Percentiles rank a stretch among this genome's conserved stretches.
phyloP scores from a whole-genome alignment of 2,888 invertebrate genomes.

The Ctenicera cuprea region DNA sequence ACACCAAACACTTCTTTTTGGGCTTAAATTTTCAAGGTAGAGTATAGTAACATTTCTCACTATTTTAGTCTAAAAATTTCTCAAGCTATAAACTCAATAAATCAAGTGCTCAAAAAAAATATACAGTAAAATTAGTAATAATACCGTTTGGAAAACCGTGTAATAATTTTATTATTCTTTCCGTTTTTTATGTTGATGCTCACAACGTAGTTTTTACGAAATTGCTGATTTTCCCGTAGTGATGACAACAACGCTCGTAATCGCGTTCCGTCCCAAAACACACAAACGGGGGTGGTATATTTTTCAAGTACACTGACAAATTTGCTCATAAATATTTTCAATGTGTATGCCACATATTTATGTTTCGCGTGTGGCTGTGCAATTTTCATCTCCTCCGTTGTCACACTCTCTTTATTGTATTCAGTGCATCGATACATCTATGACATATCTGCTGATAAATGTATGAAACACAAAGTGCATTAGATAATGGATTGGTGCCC shows the following conservation, averaged over 20 bases:
- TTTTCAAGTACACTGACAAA: constrained; percentile 40
- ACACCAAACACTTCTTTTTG: too few relatives aligned
- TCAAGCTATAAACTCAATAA: too few relatives aligned
- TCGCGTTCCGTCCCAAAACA: constrained; percentile 10
- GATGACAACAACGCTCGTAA: constrained; percentile 12
- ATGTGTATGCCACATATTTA: constrained; percentile 42
- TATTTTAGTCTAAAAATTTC: too few relatives aligned
- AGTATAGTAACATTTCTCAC: too few relatives aligned
- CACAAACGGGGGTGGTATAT: constrained; percentile 18
- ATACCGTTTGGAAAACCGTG: too few relatives aligned
- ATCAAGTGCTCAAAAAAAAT: too few relatives aligned
- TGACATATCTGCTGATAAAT: constrained; percentile 38
- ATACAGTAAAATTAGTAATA: too few relatives aligned
- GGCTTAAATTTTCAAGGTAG: too few relatives aligned
- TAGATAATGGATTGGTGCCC: constrained; percentile 39
- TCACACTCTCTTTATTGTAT: constrained; percentile 39
- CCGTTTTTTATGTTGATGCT: neutral
- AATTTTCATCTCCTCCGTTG: constrained; percentile 40
- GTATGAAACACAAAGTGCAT: constrained; percentile 28
- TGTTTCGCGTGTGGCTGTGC: constrained; percentile 39
- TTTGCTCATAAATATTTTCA: constrained; percentile 45
- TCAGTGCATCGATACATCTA: constrained; percentile 43
- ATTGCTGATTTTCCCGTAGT: neutral
- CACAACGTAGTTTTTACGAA: neutral
- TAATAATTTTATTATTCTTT: neutral